phyloP scores from a whole-genome alignment of 2,113 vertebrate species.

The Jaculus jaculus region DNA sequence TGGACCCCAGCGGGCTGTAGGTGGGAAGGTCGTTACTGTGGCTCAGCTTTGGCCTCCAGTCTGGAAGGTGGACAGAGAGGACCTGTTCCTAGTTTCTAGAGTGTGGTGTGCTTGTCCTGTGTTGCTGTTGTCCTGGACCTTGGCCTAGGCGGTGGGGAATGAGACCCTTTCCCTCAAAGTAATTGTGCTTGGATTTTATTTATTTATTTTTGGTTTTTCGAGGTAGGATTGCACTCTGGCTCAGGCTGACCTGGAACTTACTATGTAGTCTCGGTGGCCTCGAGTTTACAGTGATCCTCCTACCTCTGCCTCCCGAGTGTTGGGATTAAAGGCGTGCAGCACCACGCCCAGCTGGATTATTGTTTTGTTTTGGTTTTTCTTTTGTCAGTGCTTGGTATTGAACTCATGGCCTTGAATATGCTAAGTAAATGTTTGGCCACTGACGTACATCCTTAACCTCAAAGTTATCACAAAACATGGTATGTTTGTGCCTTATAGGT shows the following conservation, averaged over 20 bases:
- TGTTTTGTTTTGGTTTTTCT: too few relatives aligned
- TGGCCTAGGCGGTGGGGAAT: background rate
- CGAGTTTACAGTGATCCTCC: too few relatives aligned
- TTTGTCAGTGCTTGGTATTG: too few relatives aligned
- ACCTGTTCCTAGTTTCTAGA: background rate
- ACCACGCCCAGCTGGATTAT: too few relatives aligned
- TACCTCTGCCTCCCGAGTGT: too few relatives aligned
- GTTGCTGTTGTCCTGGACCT: background rate
- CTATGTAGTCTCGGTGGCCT: too few relatives aligned
- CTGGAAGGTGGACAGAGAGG: background rate
- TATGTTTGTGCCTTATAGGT: background rate
- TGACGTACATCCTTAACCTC: background rate
- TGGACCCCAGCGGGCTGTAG: conserved; percentile 29
- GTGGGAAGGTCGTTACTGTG: background rate
- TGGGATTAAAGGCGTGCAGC: too few relatives aligned
- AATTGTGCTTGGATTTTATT: background rate
- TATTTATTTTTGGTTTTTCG: too few relatives aligned
- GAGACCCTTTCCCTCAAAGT: background rate
- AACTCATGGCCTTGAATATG: too few relatives aligned
- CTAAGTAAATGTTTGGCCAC: too few relatives aligned
- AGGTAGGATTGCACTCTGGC: too few relatives aligned
- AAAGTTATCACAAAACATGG: background rate
- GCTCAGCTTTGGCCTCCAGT: background rate
- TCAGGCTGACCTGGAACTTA: too few relatives aligned
- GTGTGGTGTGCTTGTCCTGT: background rate